Percentiles rank a stretch among this genome's conserved stretches.
Evolutionary conservation across 2,113 vertebrate species (phyloP).

Genomic region (Bufo gargarizans): DNA sequence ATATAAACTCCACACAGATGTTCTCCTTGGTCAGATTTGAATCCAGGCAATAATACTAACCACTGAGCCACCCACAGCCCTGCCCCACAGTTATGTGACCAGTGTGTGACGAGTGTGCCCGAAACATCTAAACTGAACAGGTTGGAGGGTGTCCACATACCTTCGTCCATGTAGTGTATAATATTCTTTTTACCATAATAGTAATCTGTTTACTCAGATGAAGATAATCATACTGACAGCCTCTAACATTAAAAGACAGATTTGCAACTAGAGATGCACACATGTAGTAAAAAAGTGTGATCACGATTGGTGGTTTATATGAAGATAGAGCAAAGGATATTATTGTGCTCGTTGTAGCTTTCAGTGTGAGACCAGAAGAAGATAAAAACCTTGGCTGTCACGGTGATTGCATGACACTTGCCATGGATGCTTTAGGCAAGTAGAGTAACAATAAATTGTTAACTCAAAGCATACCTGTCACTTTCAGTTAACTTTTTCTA

Average conservation of each 20-base stretch:
- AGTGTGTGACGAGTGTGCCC: no score
- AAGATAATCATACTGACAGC: neutral
- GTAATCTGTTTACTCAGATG: neutral
- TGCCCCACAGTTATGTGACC: no score
- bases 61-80: no score
- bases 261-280: neutral
- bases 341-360: neutral
- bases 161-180: neutral
- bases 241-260: neutral
- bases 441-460: neutral
- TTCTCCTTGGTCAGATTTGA: no score
- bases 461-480: neutral
- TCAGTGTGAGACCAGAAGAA: neutral
- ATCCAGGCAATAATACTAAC: no score
- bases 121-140: neutral
- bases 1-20: no score
- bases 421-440: neutral
- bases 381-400: neutral
- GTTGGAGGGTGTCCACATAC: neutral
- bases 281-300: neutral
- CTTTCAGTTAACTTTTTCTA: neutral
- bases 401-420: conserved; percentile 1
- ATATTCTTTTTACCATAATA: neutral
- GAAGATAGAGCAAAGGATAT: neutral
- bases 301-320: neutral